Percentiles rank a stretch among this genome's conserved stretches.
phyloP scores from a whole-genome alignment of 30 jellyfish, hydroid and myxozoan genomes.

The Mastigias papua region DNA sequence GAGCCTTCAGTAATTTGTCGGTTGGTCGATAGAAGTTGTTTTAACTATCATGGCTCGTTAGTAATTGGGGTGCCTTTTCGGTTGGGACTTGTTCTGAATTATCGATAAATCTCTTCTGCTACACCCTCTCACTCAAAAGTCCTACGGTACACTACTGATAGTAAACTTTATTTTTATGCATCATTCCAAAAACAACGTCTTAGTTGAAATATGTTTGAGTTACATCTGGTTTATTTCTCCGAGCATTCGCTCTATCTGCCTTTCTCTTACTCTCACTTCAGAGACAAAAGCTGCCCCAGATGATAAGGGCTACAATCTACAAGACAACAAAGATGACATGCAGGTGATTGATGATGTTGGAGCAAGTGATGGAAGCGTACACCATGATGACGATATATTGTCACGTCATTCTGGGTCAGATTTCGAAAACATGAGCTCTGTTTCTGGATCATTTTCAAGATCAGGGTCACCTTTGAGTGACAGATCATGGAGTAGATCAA shows the following conservation, averaged over 20 bases:
- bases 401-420: slow-evolving; percentile 83
- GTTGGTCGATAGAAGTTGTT: too few species aligned
- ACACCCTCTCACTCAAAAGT: too few species aligned
- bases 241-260: background rate
- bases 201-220: too few species aligned
- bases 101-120: too few species aligned
- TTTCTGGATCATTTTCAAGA: slow-evolving; percentile 76
- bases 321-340: slow-evolving; percentile 84
- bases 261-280: background rate
- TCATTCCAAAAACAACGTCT: too few species aligned
- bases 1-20: too few species aligned
- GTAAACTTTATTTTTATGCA: too few species aligned
- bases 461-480: slow-evolving; percentile 68
- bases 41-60: too few species aligned
- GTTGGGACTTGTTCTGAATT: too few species aligned
- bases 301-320: slow-evolving; percentile 67
- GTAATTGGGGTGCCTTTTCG: too few species aligned
- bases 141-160: too few species aligned
- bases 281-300: slow-evolving; percentile 30
- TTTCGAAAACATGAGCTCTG: slow-evolving; percentile 76
- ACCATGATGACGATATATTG: slow-evolving; percentile 67
- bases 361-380: slow-evolving; percentile 55
- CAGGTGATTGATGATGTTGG: slow-evolving; percentile 90
- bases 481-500: slow-evolving; percentile 56
- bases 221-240: background rate